Conservation (phyloP, 1,140 invertebrate genomes). For the Protaetia brevitarsis region DNA sequence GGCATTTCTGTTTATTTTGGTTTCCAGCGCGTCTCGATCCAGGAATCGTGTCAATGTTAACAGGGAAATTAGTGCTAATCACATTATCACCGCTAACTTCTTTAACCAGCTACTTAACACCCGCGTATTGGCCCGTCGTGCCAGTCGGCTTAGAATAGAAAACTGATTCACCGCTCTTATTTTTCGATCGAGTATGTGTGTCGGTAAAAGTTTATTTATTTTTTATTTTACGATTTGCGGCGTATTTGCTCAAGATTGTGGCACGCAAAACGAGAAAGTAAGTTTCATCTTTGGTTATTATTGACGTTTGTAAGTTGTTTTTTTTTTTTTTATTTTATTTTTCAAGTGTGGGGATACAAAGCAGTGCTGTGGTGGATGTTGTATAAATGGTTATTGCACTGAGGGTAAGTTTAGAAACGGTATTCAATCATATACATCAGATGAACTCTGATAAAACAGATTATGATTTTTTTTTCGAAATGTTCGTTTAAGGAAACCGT, state of each 20-base stretch:
- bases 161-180: not conserved
- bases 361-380: conserved; percentile 50
- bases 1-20: no score
- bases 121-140: not conserved
- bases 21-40: no score
- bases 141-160: not conserved
- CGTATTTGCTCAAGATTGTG: conserved; percentile 31
- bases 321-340: conserved; percentile 13
- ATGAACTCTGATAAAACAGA: no score
- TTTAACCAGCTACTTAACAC: not conserved
- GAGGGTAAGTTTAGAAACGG: conserved; percentile 46
- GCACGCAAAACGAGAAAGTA: conserved; percentile 30
- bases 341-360: conserved; percentile 46
- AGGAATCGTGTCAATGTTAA: conserved; percentile 9
- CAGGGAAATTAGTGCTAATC: not conserved
- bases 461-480: no score
- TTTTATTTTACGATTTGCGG: not conserved
- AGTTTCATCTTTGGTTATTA: conserved; percentile 14
- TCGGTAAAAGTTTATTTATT: conserved; percentile 13
- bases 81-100: not conserved
- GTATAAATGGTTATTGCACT: conserved; percentile 44
- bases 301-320: not conserved
- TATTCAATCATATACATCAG: no score
- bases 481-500: no score
- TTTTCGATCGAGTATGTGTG: conserved; percentile 16